phyloP scores from a whole-genome alignment of 2,888 invertebrate species.

The Rhagonycha lutea region DNA sequence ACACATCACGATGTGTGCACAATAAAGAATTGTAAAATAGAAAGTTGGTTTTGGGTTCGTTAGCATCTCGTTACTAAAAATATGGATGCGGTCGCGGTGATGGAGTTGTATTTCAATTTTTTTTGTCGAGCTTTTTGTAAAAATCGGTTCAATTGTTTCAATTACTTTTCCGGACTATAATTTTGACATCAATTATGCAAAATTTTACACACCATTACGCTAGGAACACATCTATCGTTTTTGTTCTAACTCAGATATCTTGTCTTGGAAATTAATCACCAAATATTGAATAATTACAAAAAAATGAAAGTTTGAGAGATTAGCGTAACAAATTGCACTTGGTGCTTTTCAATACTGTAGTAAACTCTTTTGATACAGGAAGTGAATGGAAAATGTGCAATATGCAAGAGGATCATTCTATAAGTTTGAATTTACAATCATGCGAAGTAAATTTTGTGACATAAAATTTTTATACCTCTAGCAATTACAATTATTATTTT shows the following conservation, averaged over 20 bases:
- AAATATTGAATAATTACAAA: neutral
- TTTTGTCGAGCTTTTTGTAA: conserved; percentile 8
- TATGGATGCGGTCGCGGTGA: conserved; percentile 12
- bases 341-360: conserved; percentile 6
- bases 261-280: neutral
- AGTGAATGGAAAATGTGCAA: conserved; percentile 5
- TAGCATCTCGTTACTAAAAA: conserved; percentile 36
- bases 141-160: conserved; percentile 14
- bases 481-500: conserved; percentile 17
- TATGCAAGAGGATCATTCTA: neutral
- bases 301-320: conserved; percentile 1
- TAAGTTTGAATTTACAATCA: neutral
- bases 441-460: neutral
- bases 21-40: conserved; percentile 44
- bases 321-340: conserved; percentile 11
- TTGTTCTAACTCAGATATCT: neutral
- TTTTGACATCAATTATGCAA: neutral
- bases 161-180: neutral
- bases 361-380: neutral
- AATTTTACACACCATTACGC: neutral
- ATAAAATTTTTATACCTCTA: neutral
- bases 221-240: neutral
- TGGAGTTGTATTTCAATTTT: conserved; percentile 12
- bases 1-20: conserved; percentile 25
- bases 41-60: conserved; percentile 45